phyloP scores from a whole-genome alignment of 1,140 invertebrate genomes.

The Bombus sylvicola region DNA sequence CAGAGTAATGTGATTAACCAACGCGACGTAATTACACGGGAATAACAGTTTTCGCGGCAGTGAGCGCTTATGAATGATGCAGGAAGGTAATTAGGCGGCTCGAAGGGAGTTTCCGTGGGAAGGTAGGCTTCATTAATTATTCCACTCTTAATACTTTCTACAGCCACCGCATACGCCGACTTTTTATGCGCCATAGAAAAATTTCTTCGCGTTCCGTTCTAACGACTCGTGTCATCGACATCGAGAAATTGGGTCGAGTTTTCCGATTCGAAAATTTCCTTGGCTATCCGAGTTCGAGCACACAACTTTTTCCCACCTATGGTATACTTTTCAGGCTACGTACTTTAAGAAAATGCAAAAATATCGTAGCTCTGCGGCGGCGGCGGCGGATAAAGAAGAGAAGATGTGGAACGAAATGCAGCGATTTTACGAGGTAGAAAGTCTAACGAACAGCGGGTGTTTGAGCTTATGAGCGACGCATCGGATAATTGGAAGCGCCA shows the following conservation, averaged over 20 bases:
- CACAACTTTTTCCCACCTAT: too few relatives aligned
- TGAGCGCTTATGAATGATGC: slow-evolving; percentile 25
- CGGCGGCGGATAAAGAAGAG: too few relatives aligned
- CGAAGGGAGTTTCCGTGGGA: not conserved
- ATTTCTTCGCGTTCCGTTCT: not conserved
- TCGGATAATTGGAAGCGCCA: slow-evolving; percentile 48
- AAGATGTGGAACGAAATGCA: not conserved
- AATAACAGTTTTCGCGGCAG: not conserved
- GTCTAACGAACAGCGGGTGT: not conserved
- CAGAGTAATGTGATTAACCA: slow-evolving; percentile 11
- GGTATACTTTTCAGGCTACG: too few relatives aligned
- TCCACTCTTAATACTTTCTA: not conserved
- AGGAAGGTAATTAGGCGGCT: slow-evolving; percentile 15
- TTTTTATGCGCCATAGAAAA: not conserved
- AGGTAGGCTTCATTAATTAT: not conserved
- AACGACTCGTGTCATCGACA: slow-evolving; percentile 1
- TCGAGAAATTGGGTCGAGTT: not conserved
- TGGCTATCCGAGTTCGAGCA: too few relatives aligned
- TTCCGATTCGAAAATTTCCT: not conserved
- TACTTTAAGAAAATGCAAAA: too few relatives aligned
- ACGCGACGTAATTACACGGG: slow-evolving; percentile 5
- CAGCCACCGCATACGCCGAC: not conserved
- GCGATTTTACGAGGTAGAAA: not conserved
- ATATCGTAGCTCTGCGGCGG: too few relatives aligned
- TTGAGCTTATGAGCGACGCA: slow-evolving; percentile 13